Conservation (phyloP, 2,113 vertebrate species). For the Dinomys branickii region DNA sequence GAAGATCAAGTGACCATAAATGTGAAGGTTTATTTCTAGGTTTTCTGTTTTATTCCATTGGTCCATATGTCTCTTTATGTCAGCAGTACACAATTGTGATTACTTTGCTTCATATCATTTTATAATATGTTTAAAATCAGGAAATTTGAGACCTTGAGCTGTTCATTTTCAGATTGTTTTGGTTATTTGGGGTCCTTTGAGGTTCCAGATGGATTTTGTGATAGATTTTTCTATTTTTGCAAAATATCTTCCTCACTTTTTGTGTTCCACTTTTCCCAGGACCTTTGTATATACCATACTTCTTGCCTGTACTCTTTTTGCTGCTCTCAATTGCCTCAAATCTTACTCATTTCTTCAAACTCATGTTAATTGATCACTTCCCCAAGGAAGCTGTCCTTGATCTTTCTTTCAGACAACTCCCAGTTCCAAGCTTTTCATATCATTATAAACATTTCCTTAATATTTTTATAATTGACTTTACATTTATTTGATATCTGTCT, state of each 20-base stretch:
- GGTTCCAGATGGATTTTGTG: background rate
- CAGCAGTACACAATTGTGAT: background rate
- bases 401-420: background rate
- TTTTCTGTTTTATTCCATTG: background rate
- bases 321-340: background rate
- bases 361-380: conserved; percentile 24
- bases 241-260: background rate
- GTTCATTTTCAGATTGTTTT: conserved; percentile 30
- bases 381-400: background rate
- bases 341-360: conserved; percentile 10
- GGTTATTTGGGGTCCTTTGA: background rate
- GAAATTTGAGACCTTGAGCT: background rate
- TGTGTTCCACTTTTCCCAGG: background rate
- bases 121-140: background rate
- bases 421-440: background rate
- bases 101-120: background rate
- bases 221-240: conserved; percentile 36
- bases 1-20: background rate
- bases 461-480: conserved; percentile 20
- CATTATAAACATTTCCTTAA: conserved; percentile 23
- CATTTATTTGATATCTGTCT: background rate
- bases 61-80: background rate
- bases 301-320: background rate
- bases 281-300: conserved; percentile 1
- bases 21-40: background rate